These are phyloP conservation scores for Equus quagga DNA, from an alignment of 2,113 vertebrate genomes.

Conservation along the genomic window DNA sequence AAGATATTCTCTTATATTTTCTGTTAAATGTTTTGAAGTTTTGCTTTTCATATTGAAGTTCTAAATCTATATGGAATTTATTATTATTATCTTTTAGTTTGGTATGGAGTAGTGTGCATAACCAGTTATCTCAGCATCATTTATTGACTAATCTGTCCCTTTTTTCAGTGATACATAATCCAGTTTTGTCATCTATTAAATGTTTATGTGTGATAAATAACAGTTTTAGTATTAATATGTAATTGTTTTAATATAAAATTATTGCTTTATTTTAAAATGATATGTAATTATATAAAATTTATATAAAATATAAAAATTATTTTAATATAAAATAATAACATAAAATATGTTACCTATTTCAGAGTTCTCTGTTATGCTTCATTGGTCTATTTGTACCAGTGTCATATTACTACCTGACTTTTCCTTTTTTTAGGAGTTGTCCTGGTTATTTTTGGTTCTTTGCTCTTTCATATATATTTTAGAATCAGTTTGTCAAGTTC, in stretches of 20 bases:
- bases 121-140: neutral
- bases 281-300: too few species aligned
- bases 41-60: neutral
- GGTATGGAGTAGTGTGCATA: neutral
- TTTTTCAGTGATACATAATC: neutral
- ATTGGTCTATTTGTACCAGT: neutral
- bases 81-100: neutral
- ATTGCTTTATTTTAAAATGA: too few species aligned
- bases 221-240: too few species aligned
- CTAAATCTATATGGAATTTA: neutral
- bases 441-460: neutral
- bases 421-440: neutral
- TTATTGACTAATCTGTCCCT: neutral
- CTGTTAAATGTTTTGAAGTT: constrained; percentile 1
- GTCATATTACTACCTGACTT: neutral
- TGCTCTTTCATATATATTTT: neutral
- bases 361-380: neutral
- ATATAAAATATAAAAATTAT: too few species aligned
- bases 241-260: too few species aligned
- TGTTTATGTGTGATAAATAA: neutral
- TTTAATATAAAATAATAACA: too few species aligned
- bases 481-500: neutral
- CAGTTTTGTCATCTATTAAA: neutral
- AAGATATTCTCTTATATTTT: neutral
- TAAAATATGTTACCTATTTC: neutral